Conservation (phyloP, 64 coral and sea anemone species). For the Montipora efflorescens region DNA sequence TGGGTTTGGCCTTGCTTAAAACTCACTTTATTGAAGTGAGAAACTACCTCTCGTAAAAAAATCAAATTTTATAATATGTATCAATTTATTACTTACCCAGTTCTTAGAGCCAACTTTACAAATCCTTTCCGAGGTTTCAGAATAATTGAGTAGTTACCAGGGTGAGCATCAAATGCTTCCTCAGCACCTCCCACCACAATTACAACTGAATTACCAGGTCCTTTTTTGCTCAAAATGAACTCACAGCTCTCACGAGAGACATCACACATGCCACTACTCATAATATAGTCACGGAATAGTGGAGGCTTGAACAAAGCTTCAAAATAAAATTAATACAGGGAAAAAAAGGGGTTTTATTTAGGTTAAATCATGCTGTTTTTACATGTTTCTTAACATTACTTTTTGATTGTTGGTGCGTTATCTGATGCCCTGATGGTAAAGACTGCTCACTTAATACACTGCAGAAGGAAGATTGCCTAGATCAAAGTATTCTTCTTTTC, state of each 20-base stretch:
- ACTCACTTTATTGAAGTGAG: no score
- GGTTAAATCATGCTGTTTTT: no score
- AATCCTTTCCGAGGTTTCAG: slow-evolving; percentile 93
- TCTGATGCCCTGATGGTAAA: no score
- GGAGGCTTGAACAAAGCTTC: slow-evolving; percentile 94
- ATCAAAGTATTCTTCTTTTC: no score
- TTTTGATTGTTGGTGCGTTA: no score
- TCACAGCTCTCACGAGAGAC: slow-evolving; percentile 95
- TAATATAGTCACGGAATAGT: slow-evolving; percentile 98
- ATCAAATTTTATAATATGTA: no score
- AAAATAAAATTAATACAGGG: background rate
- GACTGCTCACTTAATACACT: no score
- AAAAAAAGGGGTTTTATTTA: background rate
- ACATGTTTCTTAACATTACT: no score
- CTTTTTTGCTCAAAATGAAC: slow-evolving; percentile 88
- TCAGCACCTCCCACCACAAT: slow-evolving; percentile 95
- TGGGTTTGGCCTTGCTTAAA: no score
- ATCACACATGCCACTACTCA: slow-evolving; percentile 94
- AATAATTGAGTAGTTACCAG: slow-evolving; percentile 78
- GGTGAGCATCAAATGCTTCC: slow-evolving; percentile 98
- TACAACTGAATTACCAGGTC: slow-evolving; percentile 92
- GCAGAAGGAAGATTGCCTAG: no score
- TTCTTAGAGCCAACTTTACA: slow-evolving; percentile 92
- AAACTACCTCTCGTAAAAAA: no score
- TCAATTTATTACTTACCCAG: slow-evolving; percentile 65